Evolutionary conservation across 2,797 vertebrate species (phyloP).

Genomic region (Dermochelys coriacea): DNA sequence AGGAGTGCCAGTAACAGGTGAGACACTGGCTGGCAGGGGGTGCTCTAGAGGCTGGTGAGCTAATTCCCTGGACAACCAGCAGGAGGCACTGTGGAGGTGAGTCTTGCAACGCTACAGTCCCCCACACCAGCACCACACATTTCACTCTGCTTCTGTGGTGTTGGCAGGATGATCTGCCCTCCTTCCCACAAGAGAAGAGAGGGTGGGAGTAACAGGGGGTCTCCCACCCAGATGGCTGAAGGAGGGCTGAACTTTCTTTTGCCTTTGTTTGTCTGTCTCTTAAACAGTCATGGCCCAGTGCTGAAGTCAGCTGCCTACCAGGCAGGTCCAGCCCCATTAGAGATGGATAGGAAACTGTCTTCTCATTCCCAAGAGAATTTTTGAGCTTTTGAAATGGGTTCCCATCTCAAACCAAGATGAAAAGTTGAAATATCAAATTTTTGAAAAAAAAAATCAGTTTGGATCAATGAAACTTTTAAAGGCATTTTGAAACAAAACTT

Average conservation of each 20-base stretch:
- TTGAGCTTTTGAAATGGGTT: background rate
- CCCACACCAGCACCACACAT: fast-evolving
- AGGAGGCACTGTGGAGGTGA: no score
- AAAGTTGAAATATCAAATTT: background rate
- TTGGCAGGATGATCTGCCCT: background rate
- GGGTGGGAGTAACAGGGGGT: background rate
- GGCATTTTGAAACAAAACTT: background rate
- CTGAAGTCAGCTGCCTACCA: background rate
- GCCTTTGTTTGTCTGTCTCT: background rate
- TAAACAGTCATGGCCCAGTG: background rate
- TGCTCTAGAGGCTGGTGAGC: no score
- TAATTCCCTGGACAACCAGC: no score
- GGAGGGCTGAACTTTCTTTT: background rate
- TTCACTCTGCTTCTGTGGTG: background rate
- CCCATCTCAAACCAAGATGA: fast-evolving
- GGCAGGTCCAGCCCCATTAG: background rate
- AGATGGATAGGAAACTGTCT: background rate
- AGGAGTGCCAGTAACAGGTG: no score
- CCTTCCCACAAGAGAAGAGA: background rate
- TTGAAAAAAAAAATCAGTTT: background rate
- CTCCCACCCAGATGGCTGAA: background rate
- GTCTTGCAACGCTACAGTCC: no score
- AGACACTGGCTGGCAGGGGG: no score
- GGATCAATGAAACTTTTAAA: background rate
- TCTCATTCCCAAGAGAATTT: background rate